Conservation (phyloP, 2,797 vertebrate species). For the Pangasius mekongensis region DNA sequence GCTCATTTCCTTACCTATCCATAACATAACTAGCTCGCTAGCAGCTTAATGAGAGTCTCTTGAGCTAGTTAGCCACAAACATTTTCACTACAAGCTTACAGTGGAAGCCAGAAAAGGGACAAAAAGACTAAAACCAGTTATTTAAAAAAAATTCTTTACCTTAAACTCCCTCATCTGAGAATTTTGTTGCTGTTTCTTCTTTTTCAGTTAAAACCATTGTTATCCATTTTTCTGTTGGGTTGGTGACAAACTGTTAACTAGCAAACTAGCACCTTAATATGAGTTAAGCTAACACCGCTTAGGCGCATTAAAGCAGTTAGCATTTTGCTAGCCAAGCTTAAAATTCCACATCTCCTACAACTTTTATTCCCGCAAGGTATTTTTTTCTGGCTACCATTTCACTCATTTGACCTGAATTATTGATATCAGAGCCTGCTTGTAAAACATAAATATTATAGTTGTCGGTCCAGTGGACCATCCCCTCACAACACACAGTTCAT, state of each 20-base stretch:
- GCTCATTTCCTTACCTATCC: not conserved
- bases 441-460: conserved; percentile 26
- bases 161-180: not conserved
- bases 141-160: not conserved
- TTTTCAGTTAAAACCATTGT: not conserved
- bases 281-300: not conserved
- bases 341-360: too few relatives aligned
- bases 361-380: not conserved
- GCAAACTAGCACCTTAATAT: not conserved
- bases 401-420: not conserved
- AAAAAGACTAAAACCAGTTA: not conserved
- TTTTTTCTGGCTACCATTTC: not conserved
- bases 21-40: not conserved
- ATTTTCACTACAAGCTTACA: not conserved
- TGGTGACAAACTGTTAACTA: too few relatives aligned
- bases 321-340: too few relatives aligned
- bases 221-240: not conserved
- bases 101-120: not conserved
- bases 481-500: conserved; percentile 3
- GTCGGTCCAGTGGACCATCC: not conserved
- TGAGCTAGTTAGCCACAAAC: not conserved
- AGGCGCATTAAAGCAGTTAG: not conserved
- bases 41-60: not conserved
- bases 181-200: not conserved
- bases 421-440: not conserved